phyloP scores from a whole-genome alignment of 2,888 invertebrate genomes.

The Colletes collaris region DNA sequence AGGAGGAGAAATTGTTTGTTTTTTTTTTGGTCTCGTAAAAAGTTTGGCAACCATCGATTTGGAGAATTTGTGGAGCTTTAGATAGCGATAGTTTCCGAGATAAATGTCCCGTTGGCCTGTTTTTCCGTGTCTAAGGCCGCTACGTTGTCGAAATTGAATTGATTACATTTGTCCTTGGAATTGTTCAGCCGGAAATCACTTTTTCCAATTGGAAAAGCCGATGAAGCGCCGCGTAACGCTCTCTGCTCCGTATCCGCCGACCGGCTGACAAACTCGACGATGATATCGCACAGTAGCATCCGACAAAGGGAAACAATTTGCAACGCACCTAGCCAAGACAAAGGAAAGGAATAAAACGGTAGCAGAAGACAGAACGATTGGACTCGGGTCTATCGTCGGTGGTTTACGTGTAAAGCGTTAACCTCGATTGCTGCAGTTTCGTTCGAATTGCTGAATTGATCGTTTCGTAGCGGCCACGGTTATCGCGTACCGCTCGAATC shows the following conservation, averaged over 20 bases:
- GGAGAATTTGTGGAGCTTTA: too few species aligned
- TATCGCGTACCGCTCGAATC: slow-evolving; percentile 18
- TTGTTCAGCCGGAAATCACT: not conserved
- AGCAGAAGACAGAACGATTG: not conserved
- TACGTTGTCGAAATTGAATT: too few species aligned
- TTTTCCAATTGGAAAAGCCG: not conserved
- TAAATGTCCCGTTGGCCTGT: too few species aligned
- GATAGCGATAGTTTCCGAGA: too few species aligned
- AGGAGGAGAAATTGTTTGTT: too few species aligned
- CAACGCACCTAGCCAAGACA: slow-evolving; percentile 8
- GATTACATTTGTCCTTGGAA: too few species aligned
- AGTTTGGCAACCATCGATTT: too few species aligned
- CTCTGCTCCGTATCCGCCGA: slow-evolving; percentile 9
- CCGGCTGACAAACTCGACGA: slow-evolving; percentile 15
- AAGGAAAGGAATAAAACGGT: not conserved
- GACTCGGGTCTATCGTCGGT: slow-evolving; percentile 24
- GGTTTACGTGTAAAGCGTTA: slow-evolving; percentile 36
- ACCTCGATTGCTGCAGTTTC: slow-evolving; percentile 32
- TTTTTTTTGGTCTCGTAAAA: too few species aligned
- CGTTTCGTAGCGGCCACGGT: slow-evolving; percentile 24
- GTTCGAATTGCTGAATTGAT: slow-evolving; percentile 42
- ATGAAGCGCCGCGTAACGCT: not conserved
- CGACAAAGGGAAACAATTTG: slow-evolving; percentile 40
- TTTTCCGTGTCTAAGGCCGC: too few species aligned
- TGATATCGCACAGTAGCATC: slow-evolving; percentile 28